Evolutionary conservation across 2,888 invertebrate genomes (phyloP), one percentile per base, ranked within the genome.

Genomic region (Pachymerium ferrugineum): DNA sequence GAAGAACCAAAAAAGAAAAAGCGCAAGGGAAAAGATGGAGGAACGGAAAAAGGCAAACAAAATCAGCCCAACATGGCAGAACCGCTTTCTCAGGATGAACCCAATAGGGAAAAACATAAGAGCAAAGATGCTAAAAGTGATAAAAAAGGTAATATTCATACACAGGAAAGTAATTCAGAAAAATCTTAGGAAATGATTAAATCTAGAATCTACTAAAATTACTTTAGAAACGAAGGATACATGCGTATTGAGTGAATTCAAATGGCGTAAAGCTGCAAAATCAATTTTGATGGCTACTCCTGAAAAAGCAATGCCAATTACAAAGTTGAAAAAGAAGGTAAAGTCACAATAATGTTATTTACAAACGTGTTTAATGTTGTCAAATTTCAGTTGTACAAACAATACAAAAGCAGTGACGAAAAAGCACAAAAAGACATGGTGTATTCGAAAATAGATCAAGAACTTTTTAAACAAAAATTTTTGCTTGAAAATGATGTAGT

Each of bases 301-400:
- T 10, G 87, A 86, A 4, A 87, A 89, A 77, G 89, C 89, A 79
- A 84, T 93, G 62, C 86, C 88, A 0, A 80, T 90, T 74, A 90
- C 90, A 79, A 90, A 90, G 78, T 83, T 94, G 19, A 88, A 89
- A 78, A 91, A 90, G 80, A 93, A 91, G 83, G 88, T 92, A 54
- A 74, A 28, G 25, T 5, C 4, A 25, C 19, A 14, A 8, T 1
- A 54, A 29, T 28, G 14, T 42, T 72, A 14, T 72, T 16, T 16
- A 29, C 8, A 42, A n/a, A 71, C 12, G n/a, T 71, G 25, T 8
- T 14, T 14, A 6, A 42, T 25, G 19, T 54, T 16, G 29, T 29
- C 72, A 54, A n/a, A 12, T 54, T 54, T 29, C 3, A 30, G 73
- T n/a, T 73, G 28, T 47, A 31, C 8, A 6, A 28, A 62, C 30